These are phyloP conservation scores for Heterochromis multidens DNA, from an alignment of 2,113 vertebrate genomes.

Conservation along the genomic window DNA sequence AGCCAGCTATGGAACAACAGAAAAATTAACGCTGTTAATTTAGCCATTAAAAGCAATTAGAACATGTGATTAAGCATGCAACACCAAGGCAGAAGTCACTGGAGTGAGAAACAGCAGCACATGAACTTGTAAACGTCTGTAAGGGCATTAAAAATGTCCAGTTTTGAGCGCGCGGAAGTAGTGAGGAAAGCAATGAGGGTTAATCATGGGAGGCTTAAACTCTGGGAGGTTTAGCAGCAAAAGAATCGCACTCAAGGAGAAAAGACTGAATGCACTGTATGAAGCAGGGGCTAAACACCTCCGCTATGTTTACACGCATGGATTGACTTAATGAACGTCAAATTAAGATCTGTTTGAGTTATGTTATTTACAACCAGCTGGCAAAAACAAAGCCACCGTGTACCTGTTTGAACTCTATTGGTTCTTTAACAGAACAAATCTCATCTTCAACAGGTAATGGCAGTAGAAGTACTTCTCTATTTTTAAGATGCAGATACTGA, in stretches of 20 bases:
- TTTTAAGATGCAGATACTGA: background rate
- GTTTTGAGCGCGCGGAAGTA: background rate
- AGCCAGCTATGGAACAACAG: background rate
- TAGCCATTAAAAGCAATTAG: background rate
- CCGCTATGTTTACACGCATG: conserved; percentile 19
- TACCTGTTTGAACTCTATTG: background rate
- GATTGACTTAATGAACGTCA: conserved; percentile 22
- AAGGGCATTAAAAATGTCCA: background rate
- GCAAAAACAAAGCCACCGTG: conserved; percentile 11
- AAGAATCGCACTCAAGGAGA: conserved; percentile 13
- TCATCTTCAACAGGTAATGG: background rate
- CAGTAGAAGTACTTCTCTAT: background rate
- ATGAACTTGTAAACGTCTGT: background rate
- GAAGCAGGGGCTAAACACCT: conserved; percentile 19
- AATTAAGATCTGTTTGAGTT: conserved; percentile 31
- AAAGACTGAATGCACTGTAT: background rate
- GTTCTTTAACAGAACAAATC: background rate
- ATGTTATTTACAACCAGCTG: conserved; percentile 13
- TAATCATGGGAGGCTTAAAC: background rate
- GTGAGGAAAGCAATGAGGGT: background rate
- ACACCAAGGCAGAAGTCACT: background rate
- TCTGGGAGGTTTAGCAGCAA: background rate
- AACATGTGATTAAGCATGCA: background rate
- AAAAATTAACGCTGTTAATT: background rate
- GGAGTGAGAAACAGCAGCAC: background rate